Evolutionary conservation across 2,888 invertebrate genomes (phyloP).

Genomic region (Halocaridina rubra): DNA sequence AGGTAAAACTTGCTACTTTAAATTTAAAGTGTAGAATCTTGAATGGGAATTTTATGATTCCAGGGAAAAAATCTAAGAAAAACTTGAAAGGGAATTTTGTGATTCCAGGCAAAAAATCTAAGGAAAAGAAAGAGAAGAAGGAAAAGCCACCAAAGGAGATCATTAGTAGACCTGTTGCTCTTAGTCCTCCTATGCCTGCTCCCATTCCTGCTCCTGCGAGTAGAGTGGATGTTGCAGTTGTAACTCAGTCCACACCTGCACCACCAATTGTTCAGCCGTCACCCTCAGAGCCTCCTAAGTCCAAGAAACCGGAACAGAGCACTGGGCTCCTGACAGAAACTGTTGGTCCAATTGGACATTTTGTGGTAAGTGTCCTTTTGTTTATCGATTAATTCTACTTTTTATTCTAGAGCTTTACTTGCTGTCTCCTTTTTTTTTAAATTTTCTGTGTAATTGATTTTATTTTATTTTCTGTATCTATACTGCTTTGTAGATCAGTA

Average conservation of each 20-base stretch:
- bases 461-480: too few relatives aligned
- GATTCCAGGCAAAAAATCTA: slow-evolving; percentile 35
- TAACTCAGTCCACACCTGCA: neutral
- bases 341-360: slow-evolving; percentile 61
- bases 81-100: too few relatives aligned
- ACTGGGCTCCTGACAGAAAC: slow-evolving; percentile 54
- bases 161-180: neutral
- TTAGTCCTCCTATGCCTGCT: neutral
- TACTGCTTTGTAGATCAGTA: too few relatives aligned
- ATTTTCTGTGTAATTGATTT: too few relatives aligned
- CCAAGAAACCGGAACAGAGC: slow-evolving; percentile 47
- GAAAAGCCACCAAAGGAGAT: slow-evolving; percentile 37
- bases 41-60: too few relatives aligned
- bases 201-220: neutral
- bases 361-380: slow-evolving; percentile 47
- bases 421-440: too few relatives aligned
- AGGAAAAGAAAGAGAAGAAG: slow-evolving; percentile 53
- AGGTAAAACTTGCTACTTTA: too few relatives aligned
- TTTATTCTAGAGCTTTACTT: too few relatives aligned
- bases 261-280: neutral
- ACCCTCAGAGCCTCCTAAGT: slow-evolving; percentile 34
- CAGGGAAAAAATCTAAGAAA: too few relatives aligned
- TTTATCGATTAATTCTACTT: too few relatives aligned
- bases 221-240: neutral
- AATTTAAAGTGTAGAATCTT: too few relatives aligned